Evolutionary conservation across 2,797 vertebrate species (phyloP), one percentile per base, ranked within the genome.

Genomic region (Fistularia commersonii): DNA sequence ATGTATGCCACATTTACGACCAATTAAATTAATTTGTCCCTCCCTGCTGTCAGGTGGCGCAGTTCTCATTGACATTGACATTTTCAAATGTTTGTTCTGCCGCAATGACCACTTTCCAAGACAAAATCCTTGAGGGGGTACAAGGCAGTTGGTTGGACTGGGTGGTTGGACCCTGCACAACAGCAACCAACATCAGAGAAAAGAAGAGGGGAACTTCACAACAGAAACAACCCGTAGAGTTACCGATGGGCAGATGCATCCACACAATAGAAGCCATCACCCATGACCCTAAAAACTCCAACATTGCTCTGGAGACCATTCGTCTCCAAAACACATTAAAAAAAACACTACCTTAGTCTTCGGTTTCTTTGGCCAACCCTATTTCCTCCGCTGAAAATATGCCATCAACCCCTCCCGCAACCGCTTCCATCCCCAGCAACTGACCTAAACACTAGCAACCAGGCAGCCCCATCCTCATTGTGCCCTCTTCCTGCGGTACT

Each of bases 341-440:
- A 41, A 65, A 23, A 23, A 23, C 23, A 45, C 50, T 47, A 12
- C 61, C 41, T 46, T 8, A 48, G 51, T 52, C 66, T 59, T 52
- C 32, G 11, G 9, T 66, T 55, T 32, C 51, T 60, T 71, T 69
- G 69, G 69, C 66, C 64, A 68, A 76, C 53, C 63, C 55, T 35
- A 47, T 65, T 80, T 85, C 67, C 69, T 80, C 58, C 58, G 53
- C 71, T 87, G 64, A 83, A 80, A 88, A 82, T 84, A 71, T 75
- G 48, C 56, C 55, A 53, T 49, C 51, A 41, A 50, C 64, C 66
- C 66, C 64, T 61, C 54, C 37, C 7, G 47, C 53, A 56, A 48
- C 33, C 59, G 35, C 54, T 33, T 11, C 66, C 64, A 49, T 58
- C 52, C 55, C 50, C 56, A 66, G 65, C 66, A 83, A 64, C 8